Conservation (phyloP, 1,140 invertebrate species). For the Orchestia grillus region DNA sequence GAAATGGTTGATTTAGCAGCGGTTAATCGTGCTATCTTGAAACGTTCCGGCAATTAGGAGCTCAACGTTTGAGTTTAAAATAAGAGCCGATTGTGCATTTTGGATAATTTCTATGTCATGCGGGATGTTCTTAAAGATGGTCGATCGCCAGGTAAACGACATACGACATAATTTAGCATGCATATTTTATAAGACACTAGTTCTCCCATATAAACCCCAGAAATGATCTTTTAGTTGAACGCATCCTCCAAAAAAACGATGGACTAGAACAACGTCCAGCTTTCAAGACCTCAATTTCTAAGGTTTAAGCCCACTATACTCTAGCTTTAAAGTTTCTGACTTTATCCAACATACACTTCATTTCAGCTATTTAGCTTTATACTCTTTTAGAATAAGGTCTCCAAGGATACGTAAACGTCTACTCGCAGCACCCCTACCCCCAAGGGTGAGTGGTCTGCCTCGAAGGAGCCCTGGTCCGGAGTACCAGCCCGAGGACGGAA, state of each 20-base stretch:
- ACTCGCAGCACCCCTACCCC: not conserved
- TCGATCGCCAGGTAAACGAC: not conserved
- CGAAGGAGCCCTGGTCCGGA: not conserved
- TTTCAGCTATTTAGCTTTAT: not conserved
- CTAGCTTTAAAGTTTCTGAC: not conserved
- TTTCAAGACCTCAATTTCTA: not conserved
- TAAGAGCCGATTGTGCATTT: not conserved
- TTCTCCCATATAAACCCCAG: not conserved
- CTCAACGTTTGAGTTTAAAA: not conserved
- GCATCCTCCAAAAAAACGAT: not conserved
- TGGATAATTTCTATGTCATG: not conserved
- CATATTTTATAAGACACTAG: not conserved
- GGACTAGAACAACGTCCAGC: not conserved
- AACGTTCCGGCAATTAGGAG: not conserved
- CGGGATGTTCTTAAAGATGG: not conserved
- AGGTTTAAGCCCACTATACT: not conserved
- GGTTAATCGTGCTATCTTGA: no score
- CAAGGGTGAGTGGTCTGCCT: not conserved
- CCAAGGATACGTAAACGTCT: not conserved
- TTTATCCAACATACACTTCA: not conserved
- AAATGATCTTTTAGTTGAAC: not conserved
- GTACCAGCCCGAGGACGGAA: not conserved
- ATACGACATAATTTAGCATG: not conserved
- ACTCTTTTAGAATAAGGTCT: not conserved
- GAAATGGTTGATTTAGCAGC: not conserved